These are phyloP conservation scores for Picathartes gymnocephalus DNA, from an alignment of 2,113 vertebrate genomes.

Conservation along the genomic window DNA sequence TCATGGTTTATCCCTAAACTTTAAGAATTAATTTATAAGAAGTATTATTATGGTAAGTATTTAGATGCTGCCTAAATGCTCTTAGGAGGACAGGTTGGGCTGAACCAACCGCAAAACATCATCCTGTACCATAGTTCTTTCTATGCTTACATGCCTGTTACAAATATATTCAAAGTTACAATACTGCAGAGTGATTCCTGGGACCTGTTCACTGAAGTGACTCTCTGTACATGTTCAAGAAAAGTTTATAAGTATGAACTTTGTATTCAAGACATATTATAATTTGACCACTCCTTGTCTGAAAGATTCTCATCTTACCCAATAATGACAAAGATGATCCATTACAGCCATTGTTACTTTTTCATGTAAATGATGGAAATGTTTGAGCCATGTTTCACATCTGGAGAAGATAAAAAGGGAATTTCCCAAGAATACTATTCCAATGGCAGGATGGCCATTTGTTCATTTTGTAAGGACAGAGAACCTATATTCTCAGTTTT, in stretches of 20 bases:
- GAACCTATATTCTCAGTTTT: not conserved
- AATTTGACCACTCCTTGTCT: not conserved
- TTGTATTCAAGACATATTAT: not conserved
- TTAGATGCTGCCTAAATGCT: not conserved
- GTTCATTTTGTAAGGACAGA: not conserved
- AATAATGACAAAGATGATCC: not conserved
- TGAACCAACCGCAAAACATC: not conserved
- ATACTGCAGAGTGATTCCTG: not conserved
- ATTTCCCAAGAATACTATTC: not conserved
- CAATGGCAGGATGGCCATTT: not conserved
- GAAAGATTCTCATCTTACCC: not conserved
- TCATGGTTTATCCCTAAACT: not conserved
- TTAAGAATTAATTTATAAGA: not conserved
- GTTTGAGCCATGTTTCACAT: not conserved
- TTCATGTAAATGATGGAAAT: fast-evolving
- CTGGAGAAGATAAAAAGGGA: not conserved
- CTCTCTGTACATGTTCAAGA: not conserved
- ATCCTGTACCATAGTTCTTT: not conserved
- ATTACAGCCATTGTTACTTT: not conserved
- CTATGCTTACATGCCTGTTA: not conserved
- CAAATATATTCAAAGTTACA: not conserved
- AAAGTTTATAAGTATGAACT: not conserved
- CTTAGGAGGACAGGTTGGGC: not conserved
- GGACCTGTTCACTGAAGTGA: not conserved
- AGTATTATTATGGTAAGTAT: not conserved